Evolutionary conservation across 2,888 invertebrate genomes (phyloP).

Genomic region (Xanthia togata): DNA sequence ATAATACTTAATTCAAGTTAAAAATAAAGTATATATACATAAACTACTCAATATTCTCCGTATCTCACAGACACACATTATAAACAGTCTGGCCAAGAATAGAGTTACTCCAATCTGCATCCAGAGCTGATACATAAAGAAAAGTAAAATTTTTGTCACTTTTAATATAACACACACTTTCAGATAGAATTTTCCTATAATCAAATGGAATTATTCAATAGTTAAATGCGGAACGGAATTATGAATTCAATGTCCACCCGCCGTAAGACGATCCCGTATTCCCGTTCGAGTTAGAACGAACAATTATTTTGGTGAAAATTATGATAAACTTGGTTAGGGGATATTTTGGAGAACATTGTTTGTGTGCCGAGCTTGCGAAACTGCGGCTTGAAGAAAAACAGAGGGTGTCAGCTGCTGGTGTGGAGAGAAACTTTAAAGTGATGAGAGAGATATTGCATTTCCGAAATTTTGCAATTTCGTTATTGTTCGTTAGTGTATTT

Average conservation of each 20-base stretch:
- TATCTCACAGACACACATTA: conserved; percentile 3
- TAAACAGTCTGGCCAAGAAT: conserved; percentile 1
- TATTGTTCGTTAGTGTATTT: conserved; percentile 10
- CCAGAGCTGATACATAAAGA: background rate
- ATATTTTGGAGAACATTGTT: conserved; percentile 30
- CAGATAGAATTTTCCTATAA: conserved; percentile 19
- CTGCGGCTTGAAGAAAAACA: conserved; percentile 43
- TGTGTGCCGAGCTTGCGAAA: conserved; percentile 25
- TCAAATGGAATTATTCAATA: conserved; percentile 56
- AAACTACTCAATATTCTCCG: background rate
- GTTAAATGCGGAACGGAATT: conserved; percentile 45
- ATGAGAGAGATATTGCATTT: conserved; percentile 28
- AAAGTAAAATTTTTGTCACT: background rate
- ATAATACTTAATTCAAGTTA: too few relatives aligned
- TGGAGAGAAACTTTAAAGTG: conserved; percentile 28
- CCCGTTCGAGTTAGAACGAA: conserved; percentile 24
- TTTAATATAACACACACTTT: conserved; percentile 24
- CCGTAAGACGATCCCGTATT: conserved; percentile 20
- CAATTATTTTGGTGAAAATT: conserved; percentile 38
- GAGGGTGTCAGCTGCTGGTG: conserved; percentile 41
- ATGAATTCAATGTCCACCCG: conserved; percentile 45
- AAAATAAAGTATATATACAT: too few relatives aligned
- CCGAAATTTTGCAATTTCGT: conserved; percentile 24
- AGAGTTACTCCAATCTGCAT: background rate
- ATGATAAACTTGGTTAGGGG: conserved; percentile 34